Evolutionary conservation across 2,888 invertebrate species (phyloP).

Genomic region (Drosophila vallismaia): DNA sequence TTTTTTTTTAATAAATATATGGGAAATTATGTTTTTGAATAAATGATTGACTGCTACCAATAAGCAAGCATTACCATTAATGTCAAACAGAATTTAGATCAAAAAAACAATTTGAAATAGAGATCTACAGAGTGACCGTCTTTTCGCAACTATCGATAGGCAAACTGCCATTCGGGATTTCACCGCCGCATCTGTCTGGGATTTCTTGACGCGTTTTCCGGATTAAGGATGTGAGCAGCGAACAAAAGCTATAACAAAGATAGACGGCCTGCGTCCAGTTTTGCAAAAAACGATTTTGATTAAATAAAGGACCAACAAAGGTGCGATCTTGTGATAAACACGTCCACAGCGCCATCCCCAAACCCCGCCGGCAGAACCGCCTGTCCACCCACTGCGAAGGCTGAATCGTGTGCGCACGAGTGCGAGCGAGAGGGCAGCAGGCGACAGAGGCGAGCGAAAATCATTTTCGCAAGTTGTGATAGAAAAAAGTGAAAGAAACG

Average conservation of each 20-base stretch:
- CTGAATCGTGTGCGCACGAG: slow-evolving; percentile 34
- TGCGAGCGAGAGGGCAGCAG: slow-evolving; percentile 47
- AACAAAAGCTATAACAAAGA: slow-evolving; percentile 22
- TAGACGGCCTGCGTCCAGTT: slow-evolving; percentile 20
- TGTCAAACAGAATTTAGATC: neutral
- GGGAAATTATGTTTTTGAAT: too few species aligned
- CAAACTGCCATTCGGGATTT: neutral
- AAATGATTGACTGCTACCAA: too few species aligned
- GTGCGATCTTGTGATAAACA: slow-evolving; percentile 30
- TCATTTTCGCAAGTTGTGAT: slow-evolving; percentile 50
- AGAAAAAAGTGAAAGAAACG: slow-evolving; percentile 37
- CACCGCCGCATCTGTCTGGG: slow-evolving; percentile 24
- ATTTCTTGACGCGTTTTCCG: slow-evolving; percentile 10
- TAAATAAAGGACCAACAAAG: slow-evolving; percentile 20
- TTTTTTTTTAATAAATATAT: neutral
- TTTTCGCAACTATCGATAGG: neutral
- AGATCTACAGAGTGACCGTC: neutral
- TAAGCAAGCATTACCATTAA: neutral
- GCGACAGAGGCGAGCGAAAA: slow-evolving; percentile 39
- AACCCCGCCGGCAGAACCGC: slow-evolving; percentile 42
- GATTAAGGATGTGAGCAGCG: slow-evolving; percentile 19
- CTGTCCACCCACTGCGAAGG: slow-evolving; percentile 30
- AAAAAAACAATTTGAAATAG: neutral
- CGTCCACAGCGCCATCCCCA: slow-evolving; percentile 26
- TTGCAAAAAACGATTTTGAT: slow-evolving; percentile 26